Evolutionary conservation across 2,888 invertebrate species (phyloP).

Genomic region (Lithophane leautieri): DNA sequence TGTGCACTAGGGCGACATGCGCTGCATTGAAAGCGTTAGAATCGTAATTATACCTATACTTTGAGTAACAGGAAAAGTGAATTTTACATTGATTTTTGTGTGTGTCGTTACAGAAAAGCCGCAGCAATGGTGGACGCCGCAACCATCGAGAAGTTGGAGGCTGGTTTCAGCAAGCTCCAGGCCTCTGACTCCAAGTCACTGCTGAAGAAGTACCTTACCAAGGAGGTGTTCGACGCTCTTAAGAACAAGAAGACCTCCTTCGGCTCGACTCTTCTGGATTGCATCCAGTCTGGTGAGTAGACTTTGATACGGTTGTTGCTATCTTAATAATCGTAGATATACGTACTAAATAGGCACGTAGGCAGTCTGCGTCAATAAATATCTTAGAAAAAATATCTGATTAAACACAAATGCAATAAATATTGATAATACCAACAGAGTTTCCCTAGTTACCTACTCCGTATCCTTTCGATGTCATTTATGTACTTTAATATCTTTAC

Average conservation of each 20-base stretch:
- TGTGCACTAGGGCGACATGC: constrained; percentile 88
- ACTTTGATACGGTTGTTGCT: constrained; percentile 13
- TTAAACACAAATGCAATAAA: constrained; percentile 27
- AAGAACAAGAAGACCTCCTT: constrained; percentile 98
- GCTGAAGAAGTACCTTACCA: constrained; percentile 98
- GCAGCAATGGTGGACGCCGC: constrained; percentile 97
- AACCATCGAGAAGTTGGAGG: constrained; percentile 97
- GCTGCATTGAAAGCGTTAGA: constrained; percentile 88
- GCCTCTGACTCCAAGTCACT: constrained; percentile 98
- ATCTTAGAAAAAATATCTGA: constrained; percentile 49
- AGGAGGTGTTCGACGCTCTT: constrained; percentile 96
- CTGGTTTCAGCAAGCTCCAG: constrained; percentile 96
- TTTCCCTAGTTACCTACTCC: constrained; percentile 14
- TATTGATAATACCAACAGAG: constrained; percentile 37
- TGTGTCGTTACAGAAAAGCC: constrained; percentile 91
- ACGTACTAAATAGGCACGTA: constrained; percentile 41
- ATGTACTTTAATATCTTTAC: constrained; percentile 7
- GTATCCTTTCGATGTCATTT: not conserved
- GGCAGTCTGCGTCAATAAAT: constrained; percentile 35
- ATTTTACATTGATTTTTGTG: constrained; percentile 42
- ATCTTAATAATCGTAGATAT: not conserved
- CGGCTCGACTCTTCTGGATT: constrained; percentile 97
- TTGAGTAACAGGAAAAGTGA: constrained; percentile 34
- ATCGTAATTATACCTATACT: constrained; percentile 60
- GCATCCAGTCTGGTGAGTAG: constrained; percentile 96